Evolutionary conservation across 2,888 invertebrate genomes (phyloP).

Genomic region (Platycnemis pennipes): DNA sequence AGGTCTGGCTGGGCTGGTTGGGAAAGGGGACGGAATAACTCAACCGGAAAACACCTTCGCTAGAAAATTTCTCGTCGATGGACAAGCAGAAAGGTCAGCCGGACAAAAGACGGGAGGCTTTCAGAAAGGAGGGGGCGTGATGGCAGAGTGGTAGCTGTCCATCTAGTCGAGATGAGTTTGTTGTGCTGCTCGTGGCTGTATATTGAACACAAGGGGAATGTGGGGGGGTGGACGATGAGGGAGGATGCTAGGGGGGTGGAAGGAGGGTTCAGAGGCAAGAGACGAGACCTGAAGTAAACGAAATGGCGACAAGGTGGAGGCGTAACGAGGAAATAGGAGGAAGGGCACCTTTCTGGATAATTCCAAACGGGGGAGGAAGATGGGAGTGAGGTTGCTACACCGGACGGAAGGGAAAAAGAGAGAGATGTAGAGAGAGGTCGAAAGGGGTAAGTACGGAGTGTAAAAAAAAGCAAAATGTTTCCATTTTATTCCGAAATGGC

Average conservation of each 20-base stretch:
- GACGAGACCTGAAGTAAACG: neutral
- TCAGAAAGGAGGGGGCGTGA: too few species aligned
- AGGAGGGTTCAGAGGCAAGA: neutral
- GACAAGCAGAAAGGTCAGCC: too few species aligned
- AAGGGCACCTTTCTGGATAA: neutral
- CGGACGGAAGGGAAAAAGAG: neutral
- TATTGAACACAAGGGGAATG: too few species aligned
- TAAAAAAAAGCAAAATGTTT: neutral
- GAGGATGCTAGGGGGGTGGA: neutral
- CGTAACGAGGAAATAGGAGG: conserved; percentile 9
- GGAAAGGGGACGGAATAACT: too few species aligned
- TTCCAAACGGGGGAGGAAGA: neutral
- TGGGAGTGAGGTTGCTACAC: neutral
- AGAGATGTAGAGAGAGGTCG: neutral
- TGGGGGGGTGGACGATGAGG: neutral
- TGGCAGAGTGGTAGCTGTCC: too few species aligned
- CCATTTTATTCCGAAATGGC: conserved; percentile 34
- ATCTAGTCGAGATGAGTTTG: too few species aligned
- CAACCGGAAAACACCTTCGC: too few species aligned
- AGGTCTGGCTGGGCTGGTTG: too few species aligned
- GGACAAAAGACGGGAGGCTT: too few species aligned
- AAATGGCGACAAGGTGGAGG: neutral
- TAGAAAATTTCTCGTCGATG: too few species aligned
- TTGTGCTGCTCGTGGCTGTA: too few species aligned
- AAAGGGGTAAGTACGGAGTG: conserved; percentile 15